Conservation (phyloP, 23 tunicate genomes). For the Trididemnum clinides region DNA sequence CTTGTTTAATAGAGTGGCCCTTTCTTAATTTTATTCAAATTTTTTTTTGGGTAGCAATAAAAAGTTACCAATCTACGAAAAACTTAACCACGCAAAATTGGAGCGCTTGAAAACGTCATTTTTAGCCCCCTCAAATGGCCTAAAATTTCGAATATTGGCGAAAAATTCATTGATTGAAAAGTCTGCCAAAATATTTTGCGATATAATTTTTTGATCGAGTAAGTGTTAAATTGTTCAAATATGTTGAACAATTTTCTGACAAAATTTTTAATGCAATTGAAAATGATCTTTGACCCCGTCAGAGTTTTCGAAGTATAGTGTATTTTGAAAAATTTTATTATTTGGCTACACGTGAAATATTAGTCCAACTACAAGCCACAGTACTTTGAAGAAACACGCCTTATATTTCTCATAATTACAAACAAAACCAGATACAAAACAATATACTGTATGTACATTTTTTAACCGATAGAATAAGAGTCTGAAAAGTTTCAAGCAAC, state of each 20-base stretch:
- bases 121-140: neutral
- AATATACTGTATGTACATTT: no score
- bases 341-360: no score
- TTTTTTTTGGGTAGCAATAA: neutral
- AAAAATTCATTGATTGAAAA: neutral
- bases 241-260: neutral
- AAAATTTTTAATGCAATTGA: neutral
- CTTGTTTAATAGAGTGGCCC: no score
- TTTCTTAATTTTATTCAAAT: neutral
- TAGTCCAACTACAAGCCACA: no score
- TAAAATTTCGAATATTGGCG: neutral
- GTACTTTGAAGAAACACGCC: no score
- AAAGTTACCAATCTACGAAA: neutral
- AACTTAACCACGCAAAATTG: neutral
- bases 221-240: neutral
- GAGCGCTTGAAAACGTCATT: neutral
- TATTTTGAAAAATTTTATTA: no score
- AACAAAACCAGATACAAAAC: no score
- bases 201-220: neutral
- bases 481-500: no score
- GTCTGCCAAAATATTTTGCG: neutral
- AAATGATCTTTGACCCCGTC: no score
- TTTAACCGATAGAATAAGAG: no score
- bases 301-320: no score
- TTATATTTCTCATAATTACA: no score